Evolutionary conservation across 2,113 vertebrate genomes (phyloP), one percentile per base, ranked within the genome.

Genomic region (Xiphorhynchus elegans): DNA sequence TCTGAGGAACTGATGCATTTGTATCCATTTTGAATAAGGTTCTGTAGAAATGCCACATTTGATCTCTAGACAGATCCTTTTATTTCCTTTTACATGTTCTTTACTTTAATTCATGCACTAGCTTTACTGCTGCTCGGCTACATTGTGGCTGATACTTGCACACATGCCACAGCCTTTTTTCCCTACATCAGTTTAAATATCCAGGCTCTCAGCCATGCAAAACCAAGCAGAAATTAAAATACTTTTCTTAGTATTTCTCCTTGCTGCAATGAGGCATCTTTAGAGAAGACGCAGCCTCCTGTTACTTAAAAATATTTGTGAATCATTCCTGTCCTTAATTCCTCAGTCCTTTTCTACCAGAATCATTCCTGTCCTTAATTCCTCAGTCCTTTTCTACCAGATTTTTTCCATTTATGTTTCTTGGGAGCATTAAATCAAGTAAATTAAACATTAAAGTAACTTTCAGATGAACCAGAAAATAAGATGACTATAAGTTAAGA

Each of bases 21-120:
- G 95, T 98, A 97, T 98, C 97, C 98, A 97, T 98, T 98, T 97
- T 97, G 98, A 98, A 97, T 98, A 92, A 97, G 93, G 92, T 91
- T 97, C 97, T 90, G 96, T 96, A 97, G 95, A 98, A 98, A 97
- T 96, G 96, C 79, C 84, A 33, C 84, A 96, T 98, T 97, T 98
- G 97, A 98, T 98, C 97, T 98, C 91, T 55, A 90, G 84, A 94
- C 95, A 96, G 89, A 76, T 81, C 86, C 93, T 98, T 98, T 97
- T 86, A 97, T 97, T 97, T 96, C 94, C 95, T 97, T 96, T 94
- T 95, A 86, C 83, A 90, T 92, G 84, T 93, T 95, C 96, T 97
- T 96, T 97, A 96, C 96, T 97, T 96, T 97, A 96, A 97, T 98
- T 98, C 96, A 72, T 83, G 86, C 86, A 37, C 39, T 88, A 94